These are phyloP conservation scores for Chloebia gouldiae DNA, from an alignment of 2,113 vertebrate genomes.

Conservation along the genomic window DNA sequence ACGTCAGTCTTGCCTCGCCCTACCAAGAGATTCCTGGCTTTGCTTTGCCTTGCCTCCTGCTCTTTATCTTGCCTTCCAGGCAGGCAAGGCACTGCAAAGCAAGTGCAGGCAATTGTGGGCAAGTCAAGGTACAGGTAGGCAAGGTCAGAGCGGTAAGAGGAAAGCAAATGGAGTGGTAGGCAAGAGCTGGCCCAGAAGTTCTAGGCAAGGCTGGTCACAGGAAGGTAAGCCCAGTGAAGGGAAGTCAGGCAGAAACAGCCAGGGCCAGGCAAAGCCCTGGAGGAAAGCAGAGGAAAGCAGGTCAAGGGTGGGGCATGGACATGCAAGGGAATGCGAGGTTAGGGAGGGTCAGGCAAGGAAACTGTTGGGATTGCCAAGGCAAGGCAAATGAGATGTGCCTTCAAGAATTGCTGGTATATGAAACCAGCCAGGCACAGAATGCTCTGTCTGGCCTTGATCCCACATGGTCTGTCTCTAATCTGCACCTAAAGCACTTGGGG, in stretches of 20 bases:
- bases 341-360: neutral
- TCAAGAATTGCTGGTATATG: neutral
- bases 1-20: fast-evolving
- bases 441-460: neutral
- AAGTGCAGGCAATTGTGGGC: neutral
- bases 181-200: neutral
- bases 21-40: neutral
- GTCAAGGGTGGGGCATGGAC: neutral
- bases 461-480: neutral
- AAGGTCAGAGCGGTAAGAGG: neutral
- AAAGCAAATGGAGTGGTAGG: neutral
- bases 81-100: neutral
- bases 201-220: neutral
- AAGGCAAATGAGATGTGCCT: neutral
- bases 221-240: neutral
- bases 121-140: neutral
- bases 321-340: neutral
- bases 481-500: neutral
- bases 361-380: neutral
- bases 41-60: neutral
- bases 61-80: neutral
- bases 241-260: neutral
- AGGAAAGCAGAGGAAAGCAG: neutral
- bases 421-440: neutral
- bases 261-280: neutral